Base-by-base conservation (phyloP, 2,113 vertebrate species). In the Parotia lawesii region DNA sequence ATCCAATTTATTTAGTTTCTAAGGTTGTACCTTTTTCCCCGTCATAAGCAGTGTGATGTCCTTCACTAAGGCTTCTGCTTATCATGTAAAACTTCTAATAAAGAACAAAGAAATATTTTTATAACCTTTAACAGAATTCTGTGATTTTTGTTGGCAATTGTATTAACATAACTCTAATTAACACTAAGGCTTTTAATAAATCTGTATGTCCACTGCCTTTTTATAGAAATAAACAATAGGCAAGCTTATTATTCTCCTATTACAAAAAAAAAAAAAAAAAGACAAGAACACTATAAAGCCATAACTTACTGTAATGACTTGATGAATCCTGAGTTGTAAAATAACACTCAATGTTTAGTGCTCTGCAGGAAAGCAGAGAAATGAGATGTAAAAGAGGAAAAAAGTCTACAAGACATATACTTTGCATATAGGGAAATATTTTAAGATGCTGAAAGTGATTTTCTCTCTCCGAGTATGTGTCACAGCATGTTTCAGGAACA, bases 41-140 rank as follows among this genome's bases (percentile, higher is more conserved):
- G 7, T 67, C 28, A 4, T 31, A 74, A 67, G n/a, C 51, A 42
- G 45, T 42, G 44, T 14, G 35, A 80, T 51, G 4, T 64, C 31
- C 37, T 90, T 73, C 78, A 74, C 66, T 67, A 84, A 85, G 80
- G 57, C 2, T 58, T 54, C 77, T 35, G 7, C 47, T 74, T 60
- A 66, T 44, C 18, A 72, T 1, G 20, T 45, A 67, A 91, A 74
- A 96, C 61, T 69, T 62, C 51, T 88, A 71, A 83, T 89, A 94
- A 94, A 60, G 47, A 90, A 80, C 6, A 86, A 83, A 81, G 24
- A 67, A 78, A 76, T 50, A 70, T 90, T 83, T 95, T 78, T 67
- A 77, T 71, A 89, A 44, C 45, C 57, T 93, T 89, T 91, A 95
- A 92, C 31, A 92, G 53, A 92, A 83, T 71, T 88, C 62, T 37